Evolutionary conservation across 2,888 invertebrate genomes (phyloP).

Genomic region (Choreutis nemorana): DNA sequence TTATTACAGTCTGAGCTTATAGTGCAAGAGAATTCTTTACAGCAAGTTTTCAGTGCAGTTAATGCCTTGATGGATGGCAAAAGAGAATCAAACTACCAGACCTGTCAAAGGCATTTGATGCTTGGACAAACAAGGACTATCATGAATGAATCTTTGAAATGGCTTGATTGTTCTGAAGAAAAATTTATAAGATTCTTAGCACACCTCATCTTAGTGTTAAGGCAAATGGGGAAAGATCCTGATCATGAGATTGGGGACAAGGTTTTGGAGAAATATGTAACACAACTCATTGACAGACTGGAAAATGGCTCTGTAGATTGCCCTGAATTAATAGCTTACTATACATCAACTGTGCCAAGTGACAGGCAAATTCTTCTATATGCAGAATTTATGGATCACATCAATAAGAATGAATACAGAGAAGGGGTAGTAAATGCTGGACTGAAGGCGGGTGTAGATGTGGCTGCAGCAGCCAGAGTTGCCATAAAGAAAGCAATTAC

Average conservation of each 20-base stretch:
- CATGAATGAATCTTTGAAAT: slow-evolving; percentile 73
- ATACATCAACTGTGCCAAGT: slow-evolving; percentile 79
- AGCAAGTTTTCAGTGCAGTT: slow-evolving; percentile 49
- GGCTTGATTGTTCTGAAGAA: slow-evolving; percentile 65
- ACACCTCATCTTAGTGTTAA: slow-evolving; percentile 84
- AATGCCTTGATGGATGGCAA: slow-evolving; percentile 60
- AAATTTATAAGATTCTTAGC: slow-evolving; percentile 81
- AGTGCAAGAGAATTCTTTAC: slow-evolving; percentile 41
- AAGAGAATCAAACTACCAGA: slow-evolving; percentile 72
- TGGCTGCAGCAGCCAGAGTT: slow-evolving; percentile 83
- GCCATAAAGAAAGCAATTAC: slow-evolving; percentile 79
- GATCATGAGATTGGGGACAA: slow-evolving; percentile 76
- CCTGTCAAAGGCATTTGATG: slow-evolving; percentile 86
- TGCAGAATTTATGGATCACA: slow-evolving; percentile 73
- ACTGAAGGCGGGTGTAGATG: slow-evolving; percentile 77
- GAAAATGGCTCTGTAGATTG: slow-evolving; percentile 67
- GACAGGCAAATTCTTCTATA: slow-evolving; percentile 63
- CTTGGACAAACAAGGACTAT: slow-evolving; percentile 80
- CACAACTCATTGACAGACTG: slow-evolving; percentile 69
- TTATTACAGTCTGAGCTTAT: slow-evolving; percentile 42
- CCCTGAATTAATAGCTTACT: slow-evolving; percentile 83
- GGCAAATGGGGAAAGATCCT: slow-evolving; percentile 77
- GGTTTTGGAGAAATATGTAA: slow-evolving; percentile 78
- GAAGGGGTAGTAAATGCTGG: slow-evolving; percentile 75
- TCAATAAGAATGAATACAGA: slow-evolving; percentile 72